Evolutionary conservation across 2,797 vertebrate genomes (phyloP), one percentile per base, ranked within the genome.

Genomic region (Gallinago nigripennis): DNA sequence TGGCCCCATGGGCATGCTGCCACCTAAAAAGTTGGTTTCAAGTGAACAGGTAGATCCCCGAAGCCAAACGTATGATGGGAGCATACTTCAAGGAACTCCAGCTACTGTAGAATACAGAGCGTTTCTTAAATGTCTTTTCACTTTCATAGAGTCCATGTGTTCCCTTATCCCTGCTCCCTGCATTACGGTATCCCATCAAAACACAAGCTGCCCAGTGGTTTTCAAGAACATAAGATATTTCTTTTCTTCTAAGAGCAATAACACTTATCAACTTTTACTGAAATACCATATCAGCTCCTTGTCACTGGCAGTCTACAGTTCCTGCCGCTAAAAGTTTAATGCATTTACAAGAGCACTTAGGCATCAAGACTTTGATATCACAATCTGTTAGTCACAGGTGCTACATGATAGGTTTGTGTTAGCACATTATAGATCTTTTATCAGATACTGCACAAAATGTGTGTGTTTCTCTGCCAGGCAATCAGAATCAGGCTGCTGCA

Each of bases 321-420:
- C 95, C 95, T 96, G 92, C 94, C 90, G 18, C 90, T 96, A 95
- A 95, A 95, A 95, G 92, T 96, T 94, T 96, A 96, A 97, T 96
- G 92, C 95, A 95, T 96, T 97, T 96, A 87, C 95, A 96, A 89
- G 95, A 96, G 91, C 95, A 97, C 96, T 97, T 97, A 97, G 91
- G 82, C 94, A 95, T 94, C 94, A 93, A 94, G 96, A 94, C 94
- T 95, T 97, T 97, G 95, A 96, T 96, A 97, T 94, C 95, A 94
- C 96, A 97, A 96, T 97, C 93, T 96, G 94, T 97, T 97, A 96
- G 94, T 96, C 94, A 97, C 96, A 96, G 94, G 95, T 97, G 95
- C 96, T 96, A 93, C 91, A 96, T 96, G 94, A 96, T 96, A 97
- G 96, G 94, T 96, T 96, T 97, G 95, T 96, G 94, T 97, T 97